phyloP scores from a whole-genome alignment of 2,888 invertebrate species.

The Drosophila quinaria region DNA sequence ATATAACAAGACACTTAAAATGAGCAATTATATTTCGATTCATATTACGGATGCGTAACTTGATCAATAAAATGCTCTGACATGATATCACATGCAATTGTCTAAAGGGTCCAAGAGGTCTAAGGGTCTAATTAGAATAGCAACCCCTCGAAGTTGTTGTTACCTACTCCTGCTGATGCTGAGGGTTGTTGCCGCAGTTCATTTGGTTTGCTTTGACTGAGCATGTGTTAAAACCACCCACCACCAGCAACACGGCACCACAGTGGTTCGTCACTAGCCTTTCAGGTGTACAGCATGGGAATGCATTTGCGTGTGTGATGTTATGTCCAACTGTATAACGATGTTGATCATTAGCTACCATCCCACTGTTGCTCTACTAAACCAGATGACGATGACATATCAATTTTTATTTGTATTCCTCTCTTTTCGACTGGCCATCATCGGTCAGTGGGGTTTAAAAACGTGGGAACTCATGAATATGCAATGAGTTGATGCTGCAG shows the following conservation, averaged over 20 bases:
- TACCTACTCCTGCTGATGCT: conserved; percentile 35
- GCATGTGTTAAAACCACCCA: conserved; percentile 41
- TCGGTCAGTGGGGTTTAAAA: conserved; percentile 38
- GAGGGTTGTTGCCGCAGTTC: conserved; percentile 17
- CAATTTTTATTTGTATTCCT: conserved; percentile 55
- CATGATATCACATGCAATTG: conserved; percentile 55
- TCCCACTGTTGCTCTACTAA: conserved; percentile 69
- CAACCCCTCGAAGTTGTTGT: conserved; percentile 48
- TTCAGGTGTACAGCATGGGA: conserved; percentile 81
- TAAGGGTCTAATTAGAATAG: conserved; percentile 77
- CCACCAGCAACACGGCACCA: conserved; percentile 18
- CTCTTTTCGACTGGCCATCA: conserved; percentile 13
- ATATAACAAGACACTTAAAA: conserved; percentile 73
- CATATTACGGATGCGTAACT: conserved; percentile 77
- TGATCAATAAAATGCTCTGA: conserved; percentile 77
- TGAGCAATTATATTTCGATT: conserved; percentile 79
- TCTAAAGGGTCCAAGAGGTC: conserved; percentile 60
- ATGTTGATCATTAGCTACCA: conserved; percentile 62
- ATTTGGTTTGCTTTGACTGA: conserved; percentile 28
- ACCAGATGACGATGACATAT: conserved; percentile 84
- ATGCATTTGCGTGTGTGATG: conserved; percentile 81
- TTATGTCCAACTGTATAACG: conserved; percentile 46
- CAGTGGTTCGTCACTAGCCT: conserved; percentile 12
- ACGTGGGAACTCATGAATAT: conserved; percentile 79
- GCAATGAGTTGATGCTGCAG: conserved; percentile 52